A percentile compares a stretch with the other conserved stretches of the same genome.
phyloP scores from a whole-genome alignment of 1,140 invertebrate species.

The Drosophila nikananu region DNA sequence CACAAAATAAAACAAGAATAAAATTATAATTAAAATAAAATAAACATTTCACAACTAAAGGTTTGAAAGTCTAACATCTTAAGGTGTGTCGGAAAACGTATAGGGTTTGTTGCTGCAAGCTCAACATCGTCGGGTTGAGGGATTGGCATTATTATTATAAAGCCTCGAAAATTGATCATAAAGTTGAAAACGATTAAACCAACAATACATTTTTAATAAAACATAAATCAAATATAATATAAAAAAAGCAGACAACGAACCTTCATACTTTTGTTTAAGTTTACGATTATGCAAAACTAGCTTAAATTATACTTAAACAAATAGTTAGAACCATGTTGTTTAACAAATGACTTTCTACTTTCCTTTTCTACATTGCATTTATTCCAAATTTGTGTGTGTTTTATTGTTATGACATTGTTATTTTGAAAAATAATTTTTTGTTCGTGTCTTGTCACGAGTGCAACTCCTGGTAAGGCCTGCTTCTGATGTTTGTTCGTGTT shows the following conservation, averaged over 20 bases:
- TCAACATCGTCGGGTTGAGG: too few relatives aligned
- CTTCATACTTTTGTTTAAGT: neutral
- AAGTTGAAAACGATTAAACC: too few relatives aligned
- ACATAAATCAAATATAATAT: neutral
- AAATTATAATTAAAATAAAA: too few relatives aligned
- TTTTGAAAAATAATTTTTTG: neutral
- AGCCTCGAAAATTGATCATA: too few relatives aligned
- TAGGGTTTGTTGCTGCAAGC: too few relatives aligned
- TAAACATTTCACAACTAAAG: too few relatives aligned
- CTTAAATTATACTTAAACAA: neutral
- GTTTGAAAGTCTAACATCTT: too few relatives aligned
- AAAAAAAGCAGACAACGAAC: neutral
- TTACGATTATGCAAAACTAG: too few relatives aligned
- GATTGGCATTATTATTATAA: too few relatives aligned
- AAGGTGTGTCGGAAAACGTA: too few relatives aligned
- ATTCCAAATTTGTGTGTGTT: neutral
- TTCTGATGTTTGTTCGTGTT: constrained; percentile 57
- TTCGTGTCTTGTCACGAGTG: constrained; percentile 14
- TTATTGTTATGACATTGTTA: neutral
- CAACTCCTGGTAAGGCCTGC: constrained; percentile 28
- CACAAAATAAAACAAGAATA: too few relatives aligned
- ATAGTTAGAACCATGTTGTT: neutral
- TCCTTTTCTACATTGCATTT: neutral
- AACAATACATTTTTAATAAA: neutral
- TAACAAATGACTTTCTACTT: neutral